Evolutionary conservation across 2,888 invertebrate genomes (phyloP), one percentile per base, ranked within the genome.

Genomic region (Heterodera filipjevi): DNA sequence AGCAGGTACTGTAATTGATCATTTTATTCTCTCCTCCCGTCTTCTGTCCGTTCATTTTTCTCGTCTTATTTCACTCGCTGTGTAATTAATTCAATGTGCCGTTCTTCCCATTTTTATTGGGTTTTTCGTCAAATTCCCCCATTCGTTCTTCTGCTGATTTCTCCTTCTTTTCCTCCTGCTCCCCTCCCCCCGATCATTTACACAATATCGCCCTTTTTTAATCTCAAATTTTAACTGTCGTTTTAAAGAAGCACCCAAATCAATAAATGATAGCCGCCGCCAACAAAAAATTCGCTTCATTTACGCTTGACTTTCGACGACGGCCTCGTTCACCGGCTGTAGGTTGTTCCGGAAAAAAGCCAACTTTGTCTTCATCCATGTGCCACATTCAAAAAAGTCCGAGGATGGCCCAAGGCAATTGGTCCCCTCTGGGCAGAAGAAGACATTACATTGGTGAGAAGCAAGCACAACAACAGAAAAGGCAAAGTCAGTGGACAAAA

Each of bases 271-370:
- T 59, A 27, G 59, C 59, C 19, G 59, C 59, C 5, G 68, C 68
- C 2, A 68, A 68, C 19, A 68, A 68, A 32, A 68, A 68, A 68
- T 68, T 68, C 30, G 35, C 35, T 33, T 68, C 68, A 35, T 68
- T 68, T 3, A 71, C 72, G 14, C 30, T 71, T 6, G 72, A 71
- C 16, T 46, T 71, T 44, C 72, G 49, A 39, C 46, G 46, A 39
- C 72, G 72, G 39, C 72, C 44, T 46, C 72, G 35, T 68, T 68
- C 68, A 6, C 68, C 68, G 33, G 35, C 35, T 33, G 33, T 22
- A 16, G 68, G 35, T 22, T 68, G 30, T 33, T 27, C n/a, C 27
- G 59, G 27, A n/a, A 59, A 59, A 59, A 27, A 8, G 59, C 59
- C 59, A 12, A 14, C 49, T 19, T 49, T 49, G 49, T 59, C 59